A percentile compares a stretch with the other conserved stretches of the same genome.
These are phyloP conservation scores for Trochalopteron elliotii DNA, from an alignment of 2,113 vertebrate genomes.

Conservation along the genomic window DNA sequence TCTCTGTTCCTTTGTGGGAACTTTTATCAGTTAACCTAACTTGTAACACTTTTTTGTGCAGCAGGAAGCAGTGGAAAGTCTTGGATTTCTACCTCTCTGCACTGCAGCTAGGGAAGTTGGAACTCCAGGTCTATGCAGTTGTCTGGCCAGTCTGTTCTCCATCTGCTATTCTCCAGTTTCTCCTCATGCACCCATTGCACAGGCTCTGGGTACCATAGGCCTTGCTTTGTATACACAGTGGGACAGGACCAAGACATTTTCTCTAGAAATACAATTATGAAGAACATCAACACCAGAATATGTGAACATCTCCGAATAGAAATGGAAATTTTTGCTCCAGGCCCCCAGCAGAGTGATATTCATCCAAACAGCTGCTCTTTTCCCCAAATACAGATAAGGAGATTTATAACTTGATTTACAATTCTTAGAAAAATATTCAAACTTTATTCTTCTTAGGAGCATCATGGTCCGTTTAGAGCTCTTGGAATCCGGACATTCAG, in stretches of 20 bases:
- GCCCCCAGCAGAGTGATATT: background rate
- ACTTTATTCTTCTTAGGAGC: background rate
- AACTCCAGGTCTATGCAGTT: background rate
- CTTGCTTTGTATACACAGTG: background rate
- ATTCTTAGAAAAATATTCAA: background rate
- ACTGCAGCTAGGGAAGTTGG: background rate
- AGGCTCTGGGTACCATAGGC: background rate
- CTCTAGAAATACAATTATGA: background rate
- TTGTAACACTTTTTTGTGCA: background rate
- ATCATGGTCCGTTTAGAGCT: background rate
- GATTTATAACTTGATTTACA: background rate
- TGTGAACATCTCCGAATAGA: background rate
- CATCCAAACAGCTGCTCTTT: background rate
- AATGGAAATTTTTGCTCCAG: background rate
- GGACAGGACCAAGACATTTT: background rate
- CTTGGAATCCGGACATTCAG: background rate
- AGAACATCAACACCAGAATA: rapidly evolving
- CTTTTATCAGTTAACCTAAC: background rate
- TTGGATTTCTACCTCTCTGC: background rate
- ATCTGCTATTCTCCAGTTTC: background rate
- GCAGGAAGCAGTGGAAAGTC: background rate
- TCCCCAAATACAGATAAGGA: background rate
- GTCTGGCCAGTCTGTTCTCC: background rate
- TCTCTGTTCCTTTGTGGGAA: background rate
- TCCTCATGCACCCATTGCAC: background rate